A percentile compares a stretch with the other conserved stretches of the same genome.
Evolutionary conservation across 1,140 invertebrate species (phyloP).

Genomic region (Papilio polyxenes): DNA sequence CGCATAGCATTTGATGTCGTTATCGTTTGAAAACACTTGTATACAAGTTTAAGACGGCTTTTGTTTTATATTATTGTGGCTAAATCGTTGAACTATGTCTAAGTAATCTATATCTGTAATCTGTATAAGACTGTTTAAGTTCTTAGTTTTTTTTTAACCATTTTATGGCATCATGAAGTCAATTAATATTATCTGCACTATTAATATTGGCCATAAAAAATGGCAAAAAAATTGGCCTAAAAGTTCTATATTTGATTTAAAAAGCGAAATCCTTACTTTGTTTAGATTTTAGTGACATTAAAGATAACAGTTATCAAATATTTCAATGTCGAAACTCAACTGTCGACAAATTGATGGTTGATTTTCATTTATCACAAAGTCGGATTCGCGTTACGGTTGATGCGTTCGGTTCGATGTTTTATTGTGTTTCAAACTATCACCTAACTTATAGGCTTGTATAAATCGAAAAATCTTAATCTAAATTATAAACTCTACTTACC

Average conservation of each 20-base stretch:
- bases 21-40: slow-evolving; percentile 1
- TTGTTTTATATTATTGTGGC: background rate
- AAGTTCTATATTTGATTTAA: background rate
- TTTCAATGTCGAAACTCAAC: slow-evolving; percentile 1
- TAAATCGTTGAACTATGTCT: background rate
- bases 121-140: no score
- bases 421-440: background rate
- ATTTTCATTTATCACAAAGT: background rate
- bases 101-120: background rate
- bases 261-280: slow-evolving; percentile 3
- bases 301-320: slow-evolving; percentile 14
- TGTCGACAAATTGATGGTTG: slow-evolving; percentile 7
- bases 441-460: no score
- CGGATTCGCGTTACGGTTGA: background rate
- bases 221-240: no score
- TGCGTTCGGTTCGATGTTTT: background rate
- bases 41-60: background rate
- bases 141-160: no score
- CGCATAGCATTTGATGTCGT: background rate
- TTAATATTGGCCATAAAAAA: no score
- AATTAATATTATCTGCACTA: no score
- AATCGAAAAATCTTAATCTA: no score
- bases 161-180: no score
- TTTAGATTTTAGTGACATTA: background rate
- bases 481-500: no score